These are phyloP conservation scores for Tenualosa ilisha DNA, from an alignment of 2,797 vertebrate genomes.

Conservation along the genomic window DNA sequence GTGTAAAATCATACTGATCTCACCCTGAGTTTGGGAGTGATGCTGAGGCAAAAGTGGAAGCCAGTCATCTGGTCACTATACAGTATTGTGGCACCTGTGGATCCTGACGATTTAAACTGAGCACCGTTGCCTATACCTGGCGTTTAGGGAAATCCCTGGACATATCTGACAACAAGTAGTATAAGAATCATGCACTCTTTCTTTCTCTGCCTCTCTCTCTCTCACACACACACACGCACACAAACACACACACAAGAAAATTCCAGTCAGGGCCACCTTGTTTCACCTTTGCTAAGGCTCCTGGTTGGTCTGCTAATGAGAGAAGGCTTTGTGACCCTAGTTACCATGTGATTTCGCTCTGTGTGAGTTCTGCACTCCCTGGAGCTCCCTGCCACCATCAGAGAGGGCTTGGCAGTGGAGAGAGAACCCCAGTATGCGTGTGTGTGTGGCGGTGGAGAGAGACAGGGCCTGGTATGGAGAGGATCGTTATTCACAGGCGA, in stretches of 20 bases:
- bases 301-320: not conserved
- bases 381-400: not conserved
- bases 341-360: not conserved
- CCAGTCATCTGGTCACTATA: not conserved
- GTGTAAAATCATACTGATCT: not conserved
- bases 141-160: not conserved
- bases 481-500: slow-evolving; percentile 84
- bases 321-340: not conserved
- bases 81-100: not conserved
- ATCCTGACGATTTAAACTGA: not conserved
- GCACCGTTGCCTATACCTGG: not conserved
- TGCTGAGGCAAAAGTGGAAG: not conserved
- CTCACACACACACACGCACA: not conserved
- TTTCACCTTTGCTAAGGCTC: not conserved
- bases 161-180: not conserved
- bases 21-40: slow-evolving; percentile 7
- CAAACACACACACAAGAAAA: not conserved
- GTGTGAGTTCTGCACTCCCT: not conserved
- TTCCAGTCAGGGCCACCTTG: not conserved
- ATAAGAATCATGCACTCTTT: not conserved
- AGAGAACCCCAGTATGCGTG: not conserved
- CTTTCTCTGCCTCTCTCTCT: not conserved
- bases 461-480: not conserved
- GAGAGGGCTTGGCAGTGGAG: not conserved
- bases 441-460: not conserved